Base-by-base conservation (phyloP, 1,140 invertebrate species). In the Zaprionus lachaisei region DNA sequence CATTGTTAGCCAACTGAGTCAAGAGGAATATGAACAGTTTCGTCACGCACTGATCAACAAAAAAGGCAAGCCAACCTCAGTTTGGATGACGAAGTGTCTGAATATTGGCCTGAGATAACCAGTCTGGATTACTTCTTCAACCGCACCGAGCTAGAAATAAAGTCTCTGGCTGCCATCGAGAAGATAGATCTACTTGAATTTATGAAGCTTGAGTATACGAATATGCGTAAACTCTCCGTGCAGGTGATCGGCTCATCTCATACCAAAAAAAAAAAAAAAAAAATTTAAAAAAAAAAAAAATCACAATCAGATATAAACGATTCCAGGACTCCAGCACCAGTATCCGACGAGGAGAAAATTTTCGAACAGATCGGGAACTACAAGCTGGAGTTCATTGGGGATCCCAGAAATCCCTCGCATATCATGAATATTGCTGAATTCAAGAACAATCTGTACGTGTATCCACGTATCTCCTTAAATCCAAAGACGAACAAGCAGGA, bases 101-200 rank as follows among this genome's bases (percentile, higher is more conserved):
- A 96, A 64, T 96, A 97, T 84, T 97, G 96, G 96, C 80, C 83
- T 0, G 96, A 97, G 91, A 97, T 97, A 15, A 92, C 93, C 0
- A 93, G 87, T 24, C 92, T 93, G 24, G 94, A 96, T 31, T 96
- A 96, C 72, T 93, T 95, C 64, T 97, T 97, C 82, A 95, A 97
- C 83, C 94, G 95, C 14, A 26, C 20, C 14, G 83, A 86, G 22
- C 62, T 70, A 44, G 69, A 86, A 57, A 80, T 85, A 17, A 65
- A 69, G 22, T 56, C 41, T 3, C 17, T 85, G 0, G 26, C 12
- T 0, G 24, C 11, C 5, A 28, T 85, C 15, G 31, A 72, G 0
- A 77, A 73, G 57, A 12, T 73, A 5, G n/a, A 73, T 26, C 49
- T 86, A 1, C 1, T 80, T 0, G 58, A 71, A 0, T 85, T 86